These are phyloP conservation scores for Diaperis boleti DNA, from an alignment of 2,888 invertebrate genomes.

Conservation along the genomic window DNA sequence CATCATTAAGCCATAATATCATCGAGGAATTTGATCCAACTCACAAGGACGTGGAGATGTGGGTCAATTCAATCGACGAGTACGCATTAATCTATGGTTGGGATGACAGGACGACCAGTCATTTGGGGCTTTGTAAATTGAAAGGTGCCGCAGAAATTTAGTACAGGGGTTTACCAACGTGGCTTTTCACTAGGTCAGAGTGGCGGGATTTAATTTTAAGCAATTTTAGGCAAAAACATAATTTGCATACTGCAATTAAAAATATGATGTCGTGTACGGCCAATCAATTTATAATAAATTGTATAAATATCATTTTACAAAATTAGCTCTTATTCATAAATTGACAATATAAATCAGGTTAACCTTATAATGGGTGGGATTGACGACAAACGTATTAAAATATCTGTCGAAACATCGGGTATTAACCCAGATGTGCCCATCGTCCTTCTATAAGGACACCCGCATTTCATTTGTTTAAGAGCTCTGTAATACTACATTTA, in stretches of 20 bases:
- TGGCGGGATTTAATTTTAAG: conserved; percentile 26
- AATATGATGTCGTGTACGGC: conserved; percentile 26
- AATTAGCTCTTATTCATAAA: too few relatives aligned
- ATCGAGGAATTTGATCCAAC: conserved; percentile 37
- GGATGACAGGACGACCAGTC: conserved; percentile 26
- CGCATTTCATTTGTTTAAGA: too few relatives aligned
- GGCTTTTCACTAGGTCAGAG: conserved; percentile 33
- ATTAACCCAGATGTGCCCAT: too few relatives aligned
- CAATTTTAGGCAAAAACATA: conserved; percentile 20
- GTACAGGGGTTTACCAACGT: conserved; percentile 37
- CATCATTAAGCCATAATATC: conserved; percentile 4
- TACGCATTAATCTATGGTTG: conserved; percentile 25
- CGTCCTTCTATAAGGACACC: too few relatives aligned
- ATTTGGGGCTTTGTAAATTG: conserved; percentile 36
- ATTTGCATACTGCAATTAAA: conserved; percentile 25
- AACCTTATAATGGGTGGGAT: too few relatives aligned
- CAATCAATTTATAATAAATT: background rate
- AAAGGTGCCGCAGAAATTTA: conserved; percentile 33
- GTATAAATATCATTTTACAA: too few relatives aligned
- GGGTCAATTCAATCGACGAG: conserved; percentile 41
- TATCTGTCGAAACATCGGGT: too few relatives aligned
- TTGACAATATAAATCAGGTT: too few relatives aligned
- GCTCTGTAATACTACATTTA: too few relatives aligned
- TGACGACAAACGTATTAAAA: too few relatives aligned
- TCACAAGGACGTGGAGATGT: conserved; percentile 23